Base-by-base conservation (phyloP, 2,113 vertebrate species). In the Corythaixoides concolor region DNA sequence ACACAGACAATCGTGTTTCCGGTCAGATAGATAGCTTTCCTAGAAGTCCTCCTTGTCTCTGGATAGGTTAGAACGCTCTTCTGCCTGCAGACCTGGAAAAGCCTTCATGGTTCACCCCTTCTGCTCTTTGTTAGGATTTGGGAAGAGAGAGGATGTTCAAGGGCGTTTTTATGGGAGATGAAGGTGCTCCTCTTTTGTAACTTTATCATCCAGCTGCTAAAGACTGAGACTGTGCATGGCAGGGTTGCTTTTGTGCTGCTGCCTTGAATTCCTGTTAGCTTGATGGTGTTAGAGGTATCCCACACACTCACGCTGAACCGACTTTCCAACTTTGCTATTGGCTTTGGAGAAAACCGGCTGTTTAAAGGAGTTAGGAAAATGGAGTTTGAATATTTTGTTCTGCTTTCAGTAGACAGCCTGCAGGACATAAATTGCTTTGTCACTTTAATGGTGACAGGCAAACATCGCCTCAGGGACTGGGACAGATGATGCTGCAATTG, bases 401-500 rank as follows among this genome's bases (percentile, higher is more conserved):
- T 81, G 83, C 76, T 95, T 70, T 86, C 66, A 73, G 81, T 21
- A 90, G 63, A 13, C 76, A 87, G 52, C 35, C 66, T 91, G 66
- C 80, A 68, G 64, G 55, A 67, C 60, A 60, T 85, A 94, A 96
- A 96, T 91, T 94, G 89, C 70, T 89, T 91, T 97, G 93, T 91
- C 89, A 72, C 81, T 91, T 83, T 35, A 76, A 72, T n/a, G 52
- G 53, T 91, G 89, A 62, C 93, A 91, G 93, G 56, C 74, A 67
- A 55, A 69, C 15, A 6, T 91, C 11, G 53, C 94, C 94, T 59
- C 14, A 8, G 94, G 95, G 94, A 87, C 68, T 14, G 60, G 80
- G 91, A 95, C 81, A 92, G 89, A 94, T 88, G 95, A 95, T 95
- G 91, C 82, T 90, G 93, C 91, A 81, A 30, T 93, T 93, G 93